A percentile compares a stretch with the other conserved stretches of the same genome.
These are phyloP conservation scores for Mimumesa dahlbomi DNA, from an alignment of 2,888 invertebrate species.

Conservation along the genomic window DNA sequence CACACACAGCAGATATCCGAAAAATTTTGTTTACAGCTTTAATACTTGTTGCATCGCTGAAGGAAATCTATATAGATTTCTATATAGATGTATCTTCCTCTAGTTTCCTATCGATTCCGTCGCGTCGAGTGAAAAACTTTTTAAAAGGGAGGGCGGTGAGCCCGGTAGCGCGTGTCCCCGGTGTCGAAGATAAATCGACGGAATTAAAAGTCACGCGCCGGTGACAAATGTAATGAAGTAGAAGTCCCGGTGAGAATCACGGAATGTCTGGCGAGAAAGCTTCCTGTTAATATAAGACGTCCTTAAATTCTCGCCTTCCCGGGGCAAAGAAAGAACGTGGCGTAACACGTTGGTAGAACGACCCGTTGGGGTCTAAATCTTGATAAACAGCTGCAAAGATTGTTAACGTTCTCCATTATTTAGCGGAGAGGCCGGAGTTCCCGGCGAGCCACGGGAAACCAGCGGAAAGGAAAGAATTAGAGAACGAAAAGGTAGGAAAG, in stretches of 20 bases:
- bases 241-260: constrained; percentile 33
- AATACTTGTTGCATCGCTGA: constrained; percentile 34
- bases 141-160: too few species aligned
- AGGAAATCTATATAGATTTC: constrained; percentile 8
- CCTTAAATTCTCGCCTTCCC: constrained; percentile 42
- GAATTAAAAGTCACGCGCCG: constrained; percentile 44
- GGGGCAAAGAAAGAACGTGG: constrained; percentile 6
- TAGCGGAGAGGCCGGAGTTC: constrained; percentile 37
- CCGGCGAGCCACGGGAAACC: constrained; percentile 13
- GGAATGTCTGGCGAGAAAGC: constrained; percentile 20
- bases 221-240: constrained; percentile 43
- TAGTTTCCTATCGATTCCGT: not conserved
- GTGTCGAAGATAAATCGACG: constrained; percentile 6
- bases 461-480: constrained; percentile 36
- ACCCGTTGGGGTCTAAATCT: constrained; percentile 55
- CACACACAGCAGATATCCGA: constrained; percentile 24
- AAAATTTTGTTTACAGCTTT: constrained; percentile 42
- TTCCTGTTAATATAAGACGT: constrained; percentile 39
- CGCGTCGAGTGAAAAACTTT: too few species aligned
- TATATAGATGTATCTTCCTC: not conserved
- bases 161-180: too few species aligned
- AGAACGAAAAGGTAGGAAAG: constrained; percentile 12
- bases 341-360: constrained; percentile 33
- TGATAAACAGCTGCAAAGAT: constrained; percentile 66
- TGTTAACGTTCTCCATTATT: constrained; percentile 64